Base-by-base conservation (phyloP, 2,888 invertebrate genomes). In the Ptilodon capucinus region DNA sequence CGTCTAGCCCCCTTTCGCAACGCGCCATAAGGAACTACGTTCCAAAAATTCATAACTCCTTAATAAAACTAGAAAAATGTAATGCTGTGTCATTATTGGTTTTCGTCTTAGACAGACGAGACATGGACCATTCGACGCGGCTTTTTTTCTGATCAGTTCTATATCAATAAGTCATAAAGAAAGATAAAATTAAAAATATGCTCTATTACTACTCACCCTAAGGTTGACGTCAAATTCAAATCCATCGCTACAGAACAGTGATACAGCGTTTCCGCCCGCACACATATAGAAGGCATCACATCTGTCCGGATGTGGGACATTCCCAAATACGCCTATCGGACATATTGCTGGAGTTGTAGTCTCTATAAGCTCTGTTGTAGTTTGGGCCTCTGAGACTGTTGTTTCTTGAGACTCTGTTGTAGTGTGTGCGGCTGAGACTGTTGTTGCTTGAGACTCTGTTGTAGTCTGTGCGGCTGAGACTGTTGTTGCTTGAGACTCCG, bases 241-340 rank as follows among this genome's bases (percentile, higher is more conserved):
- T 16, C 73, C 74, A 0, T 40, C 36, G 0, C 51, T 32, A 41
- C 74, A 74, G 35, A 34, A 55, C 0, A 75, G 42, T 2, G 48
- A 55, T 16, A 74, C 50, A 0, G 67, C 46, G 0, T 46, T 38
- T 0, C 66, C 68, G 4, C 55, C 65, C 0, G 65, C 46, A 19
- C 76, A 76, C 58, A 75, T 54, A 41, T 57, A 73, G 48, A 64
- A 78, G 6, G 57, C 49, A 43, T 68, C 53, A 43, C 78, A 78
- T 0, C 44, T 38, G 0, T 59, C 48, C 4, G 70, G 74, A 42
- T 76, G 64, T 0, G 74, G 57, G 0, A 76, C 39, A 14, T 66
- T 65, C 1, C 72, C 73, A 8, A 71, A 63, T 0, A 51, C 40
- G 0, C 60, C 71, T 3, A 63, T 52, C 0, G 66, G 64, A 40